Base-by-base conservation (phyloP, 2,888 invertebrate species). In the Adelognathus sp. region DNA sequence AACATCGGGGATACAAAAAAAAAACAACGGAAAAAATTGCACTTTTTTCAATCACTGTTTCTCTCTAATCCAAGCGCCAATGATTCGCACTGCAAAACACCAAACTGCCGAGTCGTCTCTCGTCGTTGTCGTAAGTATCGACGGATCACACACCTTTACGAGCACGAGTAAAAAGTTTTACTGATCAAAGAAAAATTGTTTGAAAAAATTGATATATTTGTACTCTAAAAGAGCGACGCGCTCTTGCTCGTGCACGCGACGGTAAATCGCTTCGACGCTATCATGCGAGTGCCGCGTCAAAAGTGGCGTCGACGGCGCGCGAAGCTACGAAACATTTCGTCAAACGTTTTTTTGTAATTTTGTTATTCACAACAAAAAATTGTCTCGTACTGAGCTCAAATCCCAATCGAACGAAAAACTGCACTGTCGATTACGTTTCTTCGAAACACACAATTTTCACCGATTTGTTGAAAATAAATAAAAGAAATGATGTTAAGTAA, bases 321-420 rank as follows among this genome's bases (percentile, higher is more conserved):
- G 70, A 70, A 70, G 60, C 69, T 63, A 14, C 73, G 77, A 50
- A 60, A 74, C 69, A 74, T 74, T 54, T 64, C 64, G 60, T 31
- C n/a, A 33, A 39, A 58, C 6, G 14, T n/a, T 6, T 33, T n/a
- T 7, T 24, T 5, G 33, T 27, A 56, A 58, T 27, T 46, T 46
- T 7, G n/a, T 18, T 18, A 9, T 24, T 33, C 6, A 66, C 18
- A 63, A n/a, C 9, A 66, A 36, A 24, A 52, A 18, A 6, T 7
- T 36, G 14, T 9, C 7, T 50, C 9, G 14, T 1, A 36, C 14
- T 16, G 33, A 56, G 31, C 9, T 5, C n/a, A n/a, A n/a, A n/a
- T n/a, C n/a, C n/a, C n/a, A n/a, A n/a, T n/a, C n/a, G n/a, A n/a
- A n/a, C n/a, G n/a, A n/a, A n/a, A n/a, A n/a, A n/a, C n/a, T n/a